A percentile compares a stretch with the other conserved stretches of the same genome.
phyloP scores from a whole-genome alignment of 2,888 invertebrate species.

The Leptogaster cylindrica region DNA sequence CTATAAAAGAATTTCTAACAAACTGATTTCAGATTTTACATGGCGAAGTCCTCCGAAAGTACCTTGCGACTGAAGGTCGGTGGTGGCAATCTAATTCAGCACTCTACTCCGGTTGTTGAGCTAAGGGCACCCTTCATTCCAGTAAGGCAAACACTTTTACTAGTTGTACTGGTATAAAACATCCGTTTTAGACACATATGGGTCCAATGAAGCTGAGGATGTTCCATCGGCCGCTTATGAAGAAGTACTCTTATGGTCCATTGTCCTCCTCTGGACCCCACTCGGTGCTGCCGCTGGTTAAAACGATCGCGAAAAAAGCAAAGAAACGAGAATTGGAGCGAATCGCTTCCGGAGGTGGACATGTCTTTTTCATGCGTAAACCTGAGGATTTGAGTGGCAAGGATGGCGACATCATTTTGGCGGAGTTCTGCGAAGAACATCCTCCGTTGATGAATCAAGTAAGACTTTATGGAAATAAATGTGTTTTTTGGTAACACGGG shows the following conservation, averaged over 20 bases:
- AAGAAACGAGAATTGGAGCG: constrained; percentile 91
- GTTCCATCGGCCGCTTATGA: constrained; percentile 92
- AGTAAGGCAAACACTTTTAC: too few species aligned
- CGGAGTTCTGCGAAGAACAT: constrained; percentile 98
- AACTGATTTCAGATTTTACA: constrained; percentile 87
- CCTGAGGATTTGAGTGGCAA: constrained; percentile 92
- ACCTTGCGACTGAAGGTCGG: constrained; percentile 83
- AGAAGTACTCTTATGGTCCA: constrained; percentile 83
- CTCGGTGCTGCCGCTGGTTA: constrained; percentile 81
- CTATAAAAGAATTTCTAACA: too few species aligned
- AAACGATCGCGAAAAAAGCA: constrained; percentile 92
- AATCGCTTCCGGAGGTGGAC: constrained; percentile 95
- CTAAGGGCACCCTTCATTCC: constrained; percentile 94
- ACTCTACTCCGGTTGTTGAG: constrained; percentile 97
- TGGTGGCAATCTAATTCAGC: constrained; percentile 91
- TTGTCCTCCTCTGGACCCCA: constrained; percentile 78
- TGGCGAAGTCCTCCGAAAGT: constrained; percentile 84
- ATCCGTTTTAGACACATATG: constrained; percentile 80
- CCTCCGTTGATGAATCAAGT: constrained; percentile 95
- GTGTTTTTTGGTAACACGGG: neutral
- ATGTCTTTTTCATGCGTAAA: constrained; percentile 98
- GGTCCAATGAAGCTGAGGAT: constrained; percentile 81
- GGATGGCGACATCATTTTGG: constrained; percentile 88
- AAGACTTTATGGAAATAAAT: too few species aligned
- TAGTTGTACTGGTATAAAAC: too few species aligned